phyloP scores from a whole-genome alignment of 1,140 invertebrate genomes.

The Sesamia nonagrioides region DNA sequence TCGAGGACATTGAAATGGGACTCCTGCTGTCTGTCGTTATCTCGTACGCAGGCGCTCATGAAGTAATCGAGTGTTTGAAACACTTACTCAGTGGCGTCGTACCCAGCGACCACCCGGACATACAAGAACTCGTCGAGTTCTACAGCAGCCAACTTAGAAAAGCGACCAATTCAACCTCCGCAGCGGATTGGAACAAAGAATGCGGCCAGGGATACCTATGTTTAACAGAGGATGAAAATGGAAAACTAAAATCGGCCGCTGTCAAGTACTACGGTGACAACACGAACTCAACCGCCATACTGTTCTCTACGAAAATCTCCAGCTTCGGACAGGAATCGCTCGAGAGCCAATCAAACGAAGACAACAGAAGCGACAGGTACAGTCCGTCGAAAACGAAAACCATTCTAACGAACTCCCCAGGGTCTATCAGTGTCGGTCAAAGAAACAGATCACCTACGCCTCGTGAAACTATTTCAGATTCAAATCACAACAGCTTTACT shows the following conservation, averaged over 20 bases:
- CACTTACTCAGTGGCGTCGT: slow-evolving; percentile 87
- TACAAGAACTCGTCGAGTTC: slow-evolving; percentile 77
- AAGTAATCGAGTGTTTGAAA: slow-evolving; percentile 89
- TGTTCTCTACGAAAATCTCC: slow-evolving; percentile 86
- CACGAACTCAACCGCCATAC: slow-evolving; percentile 78
- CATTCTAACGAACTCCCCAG: slow-evolving; percentile 76
- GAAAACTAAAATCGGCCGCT: slow-evolving; percentile 72
- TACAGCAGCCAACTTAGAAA: slow-evolving; percentile 78
- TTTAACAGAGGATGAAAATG: slow-evolving; percentile 79
- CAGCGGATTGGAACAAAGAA: slow-evolving; percentile 72
- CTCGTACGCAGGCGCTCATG: slow-evolving; percentile 91
- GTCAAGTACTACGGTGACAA: slow-evolving; percentile 81
- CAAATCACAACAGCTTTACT: slow-evolving; percentile 37
- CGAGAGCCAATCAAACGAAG: slow-evolving; percentile 74
- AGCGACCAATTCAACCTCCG: slow-evolving; percentile 64
- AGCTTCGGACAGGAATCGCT: slow-evolving; percentile 86
- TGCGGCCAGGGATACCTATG: slow-evolving; percentile 82
- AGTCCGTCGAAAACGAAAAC: slow-evolving; percentile 79
- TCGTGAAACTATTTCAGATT: slow-evolving; percentile 59
- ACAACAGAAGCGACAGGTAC: slow-evolving; percentile 75
- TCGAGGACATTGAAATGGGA: slow-evolving; percentile 88
- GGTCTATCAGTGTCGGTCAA: slow-evolving; percentile 76
- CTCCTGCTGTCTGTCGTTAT: slow-evolving; percentile 91
- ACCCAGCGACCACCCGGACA: slow-evolving; percentile 75
- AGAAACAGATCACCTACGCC: slow-evolving; percentile 75